Evolutionary conservation across 2,888 invertebrate species (phyloP).

Genomic region (Archips xylosteana): DNA sequence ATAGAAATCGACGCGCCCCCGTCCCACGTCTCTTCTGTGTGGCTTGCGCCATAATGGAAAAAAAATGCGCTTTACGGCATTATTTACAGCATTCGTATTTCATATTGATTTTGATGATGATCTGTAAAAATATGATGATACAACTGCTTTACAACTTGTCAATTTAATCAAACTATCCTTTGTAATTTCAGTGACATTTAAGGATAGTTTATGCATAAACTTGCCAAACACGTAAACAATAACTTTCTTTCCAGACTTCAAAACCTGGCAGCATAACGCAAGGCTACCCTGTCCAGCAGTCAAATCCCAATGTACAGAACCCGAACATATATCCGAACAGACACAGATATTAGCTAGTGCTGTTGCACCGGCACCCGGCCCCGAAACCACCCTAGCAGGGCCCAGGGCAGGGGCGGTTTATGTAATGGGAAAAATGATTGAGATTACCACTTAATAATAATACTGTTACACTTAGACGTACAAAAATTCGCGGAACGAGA

Average conservation of each 20-base stretch:
- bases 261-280: conserved; percentile 93
- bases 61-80: too few species aligned
- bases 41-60: too few species aligned
- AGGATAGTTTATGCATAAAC: not conserved
- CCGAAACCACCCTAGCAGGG: conserved; percentile 50
- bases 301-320: conserved; percentile 81
- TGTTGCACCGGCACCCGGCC: conserved; percentile 55
- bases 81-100: too few species aligned
- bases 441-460: not conserved
- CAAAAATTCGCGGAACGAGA: too few species aligned
- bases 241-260: conserved; percentile 81
- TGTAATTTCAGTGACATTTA: too few species aligned
- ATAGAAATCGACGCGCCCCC: too few species aligned
- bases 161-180: too few species aligned
- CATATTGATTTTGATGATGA: too few species aligned
- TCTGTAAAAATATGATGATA: too few species aligned
- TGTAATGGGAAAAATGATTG: not conserved
- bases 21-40: too few species aligned
- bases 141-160: too few species aligned
- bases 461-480: not conserved
- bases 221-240: not conserved
- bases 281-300: conserved; percentile 92
- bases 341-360: conserved; percentile 75
- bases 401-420: conserved; percentile 3
- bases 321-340: conserved; percentile 76